Evolutionary conservation across 2,888 invertebrate genomes (phyloP).

Genomic region (Lutraria lutraria): DNA sequence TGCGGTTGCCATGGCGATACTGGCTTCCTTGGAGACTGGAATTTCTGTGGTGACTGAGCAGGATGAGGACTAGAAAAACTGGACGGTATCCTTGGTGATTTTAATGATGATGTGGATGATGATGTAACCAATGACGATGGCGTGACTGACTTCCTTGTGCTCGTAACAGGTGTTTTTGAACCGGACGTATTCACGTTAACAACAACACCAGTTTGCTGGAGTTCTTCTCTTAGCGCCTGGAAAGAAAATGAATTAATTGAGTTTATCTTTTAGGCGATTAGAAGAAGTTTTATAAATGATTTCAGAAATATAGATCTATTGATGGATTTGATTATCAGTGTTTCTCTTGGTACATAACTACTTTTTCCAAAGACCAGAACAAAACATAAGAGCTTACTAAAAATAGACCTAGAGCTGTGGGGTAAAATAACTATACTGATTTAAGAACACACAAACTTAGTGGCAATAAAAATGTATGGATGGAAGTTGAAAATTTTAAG

Average conservation of each 20-base stretch:
- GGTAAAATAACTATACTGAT: no score
- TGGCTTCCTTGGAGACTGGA: slow-evolving; percentile 27
- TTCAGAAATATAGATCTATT: no score
- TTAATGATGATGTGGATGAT: slow-evolving; percentile 4
- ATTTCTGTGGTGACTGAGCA: slow-evolving; percentile 53
- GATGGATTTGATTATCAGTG: no score
- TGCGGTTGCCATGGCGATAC: slow-evolving; percentile 32
- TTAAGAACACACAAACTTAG: no score
- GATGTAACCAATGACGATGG: slow-evolving; percentile 29
- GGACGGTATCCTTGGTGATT: slow-evolving; percentile 47
- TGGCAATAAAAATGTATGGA: no score
- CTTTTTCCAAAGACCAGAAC: no score
- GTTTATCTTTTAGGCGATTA: no score
- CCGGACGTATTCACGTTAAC: not conserved
- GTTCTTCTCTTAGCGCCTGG: slow-evolving; percentile 66
- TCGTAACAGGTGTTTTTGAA: slow-evolving; percentile 49
- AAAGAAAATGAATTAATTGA: not conserved
- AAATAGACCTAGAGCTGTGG: no score
- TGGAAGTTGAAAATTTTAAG: no score
- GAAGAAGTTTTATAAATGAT: no score
- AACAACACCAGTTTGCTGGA: slow-evolving; percentile 32
- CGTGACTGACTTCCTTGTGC: slow-evolving; percentile 41
- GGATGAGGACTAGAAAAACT: slow-evolving; percentile 48
- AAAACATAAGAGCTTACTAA: no score
- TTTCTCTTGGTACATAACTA: no score